Evolutionary conservation across 2,888 invertebrate species (phyloP).

Genomic region (Andrena haemorrhoa): DNA sequence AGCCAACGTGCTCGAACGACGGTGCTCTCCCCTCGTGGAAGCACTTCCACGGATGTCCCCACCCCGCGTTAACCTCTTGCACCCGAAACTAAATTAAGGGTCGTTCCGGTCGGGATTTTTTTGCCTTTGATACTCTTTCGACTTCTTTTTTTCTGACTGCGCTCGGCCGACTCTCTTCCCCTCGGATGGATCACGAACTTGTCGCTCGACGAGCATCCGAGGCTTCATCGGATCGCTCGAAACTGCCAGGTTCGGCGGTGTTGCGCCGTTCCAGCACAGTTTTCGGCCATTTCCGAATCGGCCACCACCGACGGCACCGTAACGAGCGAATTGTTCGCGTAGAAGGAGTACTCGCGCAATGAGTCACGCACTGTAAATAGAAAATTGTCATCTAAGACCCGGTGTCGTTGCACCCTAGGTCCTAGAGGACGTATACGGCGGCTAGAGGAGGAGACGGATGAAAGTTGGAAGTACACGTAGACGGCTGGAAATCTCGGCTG

Average conservation of each 20-base stretch:
- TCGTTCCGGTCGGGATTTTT: slow-evolving; percentile 74
- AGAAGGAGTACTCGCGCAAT: slow-evolving; percentile 45
- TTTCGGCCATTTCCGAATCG: not conserved
- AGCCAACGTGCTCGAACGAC: slow-evolving; percentile 66
- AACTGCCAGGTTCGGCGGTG: not conserved
- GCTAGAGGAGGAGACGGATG: slow-evolving; percentile 63
- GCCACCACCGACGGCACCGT: not conserved
- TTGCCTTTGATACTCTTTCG: slow-evolving; percentile 40
- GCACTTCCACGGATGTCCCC: slow-evolving; percentile 64
- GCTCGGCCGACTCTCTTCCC: not conserved
- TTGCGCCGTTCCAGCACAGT: not conserved
- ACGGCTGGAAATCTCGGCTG: slow-evolving; percentile 77
- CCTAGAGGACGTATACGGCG: slow-evolving; percentile 61
- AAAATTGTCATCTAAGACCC: slow-evolving; percentile 65
- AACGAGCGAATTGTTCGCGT: slow-evolving; percentile 37
- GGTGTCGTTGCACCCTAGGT: slow-evolving; percentile 73
- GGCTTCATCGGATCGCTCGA: not conserved
- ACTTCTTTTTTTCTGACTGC: not conserved
- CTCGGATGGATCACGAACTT: not conserved
- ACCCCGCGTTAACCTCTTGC: slow-evolving; percentile 71
- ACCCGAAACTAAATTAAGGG: slow-evolving; percentile 77
- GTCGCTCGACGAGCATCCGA: not conserved
- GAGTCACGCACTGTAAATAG: slow-evolving; percentile 71
- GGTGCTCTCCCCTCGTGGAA: slow-evolving; percentile 58
- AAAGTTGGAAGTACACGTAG: slow-evolving; percentile 74